Percentiles rank a stretch among this genome's conserved stretches.
These are phyloP conservation scores for Nerophis lumbriciformis DNA, from an alignment of 2,113 vertebrate species.

Conservation along the genomic window DNA sequence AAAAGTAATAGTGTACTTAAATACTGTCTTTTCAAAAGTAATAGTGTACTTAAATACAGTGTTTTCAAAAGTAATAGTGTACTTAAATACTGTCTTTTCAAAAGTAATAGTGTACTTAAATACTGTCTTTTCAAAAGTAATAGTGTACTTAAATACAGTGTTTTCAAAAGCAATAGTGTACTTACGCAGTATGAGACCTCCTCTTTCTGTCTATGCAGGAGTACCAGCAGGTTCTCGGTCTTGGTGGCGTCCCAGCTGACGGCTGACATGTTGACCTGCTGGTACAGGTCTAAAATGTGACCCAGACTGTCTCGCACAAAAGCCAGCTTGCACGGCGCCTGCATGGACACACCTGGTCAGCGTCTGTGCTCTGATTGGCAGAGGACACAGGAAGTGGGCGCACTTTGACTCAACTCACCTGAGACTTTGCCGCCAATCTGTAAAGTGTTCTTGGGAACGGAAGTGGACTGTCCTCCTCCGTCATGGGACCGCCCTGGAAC, in stretches of 20 bases:
- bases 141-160: too few species aligned
- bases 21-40: too few species aligned
- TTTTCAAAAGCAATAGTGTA: not conserved
- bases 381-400: too few species aligned
- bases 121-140: too few species aligned
- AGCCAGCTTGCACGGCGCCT: not conserved
- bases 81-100: too few species aligned
- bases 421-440: not conserved
- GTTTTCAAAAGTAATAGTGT: too few species aligned
- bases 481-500: not conserved
- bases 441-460: slow-evolving; percentile 2
- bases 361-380: not conserved
- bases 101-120: too few species aligned
- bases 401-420: not conserved
- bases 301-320: slow-evolving; percentile 1
- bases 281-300: not conserved
- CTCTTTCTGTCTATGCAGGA: not conserved
- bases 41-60: too few species aligned
- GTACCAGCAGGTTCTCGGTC: not conserved
- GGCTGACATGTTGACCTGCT: not conserved
- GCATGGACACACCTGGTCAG: not conserved
- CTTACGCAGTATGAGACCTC: not conserved
- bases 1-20: too few species aligned
- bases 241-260: not conserved
- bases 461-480: not conserved